A percentile compares a stretch with the other conserved stretches of the same genome.
Conservation (phyloP, 2,797 vertebrate species). For the Lacerta bilineata region DNA sequence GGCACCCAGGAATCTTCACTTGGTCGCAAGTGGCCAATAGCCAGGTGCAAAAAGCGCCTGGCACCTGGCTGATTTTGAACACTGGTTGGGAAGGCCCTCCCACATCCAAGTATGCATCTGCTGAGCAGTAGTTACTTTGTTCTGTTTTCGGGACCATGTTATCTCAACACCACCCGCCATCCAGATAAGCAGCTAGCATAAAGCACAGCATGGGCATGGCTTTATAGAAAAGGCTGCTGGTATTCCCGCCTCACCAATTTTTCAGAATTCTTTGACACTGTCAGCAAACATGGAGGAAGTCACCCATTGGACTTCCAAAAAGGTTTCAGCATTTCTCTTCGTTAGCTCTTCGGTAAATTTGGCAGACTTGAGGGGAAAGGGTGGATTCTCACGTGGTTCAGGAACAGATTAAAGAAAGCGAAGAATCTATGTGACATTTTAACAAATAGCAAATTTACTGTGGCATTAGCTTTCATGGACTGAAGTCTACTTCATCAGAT, state of each 20-base stretch:
- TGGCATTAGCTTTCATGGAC: too few relatives aligned
- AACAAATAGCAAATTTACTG: not conserved
- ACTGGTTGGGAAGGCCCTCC: not conserved
- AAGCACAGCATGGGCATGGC: not conserved
- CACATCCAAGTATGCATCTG: not conserved
- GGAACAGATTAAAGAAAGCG: not conserved
- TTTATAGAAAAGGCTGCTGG: too few relatives aligned
- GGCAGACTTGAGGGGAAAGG: not conserved
- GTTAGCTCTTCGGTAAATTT: not conserved
- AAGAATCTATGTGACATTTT: not conserved
- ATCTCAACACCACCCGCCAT: not conserved
- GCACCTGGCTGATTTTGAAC: too few relatives aligned
- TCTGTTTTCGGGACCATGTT: not conserved
- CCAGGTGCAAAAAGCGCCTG: too few relatives aligned
- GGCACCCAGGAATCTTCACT: too few relatives aligned
- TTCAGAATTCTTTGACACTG: not conserved
- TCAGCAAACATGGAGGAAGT: not conserved
- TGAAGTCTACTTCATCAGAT: too few relatives aligned
- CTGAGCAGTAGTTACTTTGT: not conserved
- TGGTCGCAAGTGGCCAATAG: too few relatives aligned
- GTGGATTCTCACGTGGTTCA: not conserved
- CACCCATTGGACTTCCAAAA: not conserved
- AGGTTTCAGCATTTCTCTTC: not conserved
- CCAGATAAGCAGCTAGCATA: not conserved
- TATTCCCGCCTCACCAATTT: too few relatives aligned